A percentile compares a stretch with the other conserved stretches of the same genome.
These are phyloP conservation scores for Callinectes sapidus DNA, from an alignment of 2,888 invertebrate species.

Conservation along the genomic window DNA sequence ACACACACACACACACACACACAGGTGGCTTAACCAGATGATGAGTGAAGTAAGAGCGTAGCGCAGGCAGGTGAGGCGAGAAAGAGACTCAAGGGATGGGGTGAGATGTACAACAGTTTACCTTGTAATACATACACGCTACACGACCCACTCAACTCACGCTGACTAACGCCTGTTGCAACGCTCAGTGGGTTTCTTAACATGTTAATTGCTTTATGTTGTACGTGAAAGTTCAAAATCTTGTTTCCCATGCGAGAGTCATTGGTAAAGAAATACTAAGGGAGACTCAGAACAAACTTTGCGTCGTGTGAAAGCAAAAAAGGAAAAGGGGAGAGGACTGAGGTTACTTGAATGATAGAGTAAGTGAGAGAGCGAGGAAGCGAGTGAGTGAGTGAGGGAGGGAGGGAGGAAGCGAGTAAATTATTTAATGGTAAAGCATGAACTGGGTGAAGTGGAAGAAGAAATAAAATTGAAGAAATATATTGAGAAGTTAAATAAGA, in stretches of 20 bases:
- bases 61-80: neutral
- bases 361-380: neutral
- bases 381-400: neutral
- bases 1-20: conserved; percentile 36
- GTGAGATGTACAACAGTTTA: neutral
- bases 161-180: neutral
- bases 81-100: neutral
- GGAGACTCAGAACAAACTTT: neutral
- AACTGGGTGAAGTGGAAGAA: neutral
- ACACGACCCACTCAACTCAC: neutral
- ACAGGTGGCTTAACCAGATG: conserved; percentile 10
- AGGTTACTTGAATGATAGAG: neutral
- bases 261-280: neutral
- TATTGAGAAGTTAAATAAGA: too few relatives aligned
- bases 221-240: neutral
- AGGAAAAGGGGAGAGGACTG: neutral
- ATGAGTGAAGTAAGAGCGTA: neutral
- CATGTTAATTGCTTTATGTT: neutral
- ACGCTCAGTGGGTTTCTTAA: neutral
- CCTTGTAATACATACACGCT: neutral
- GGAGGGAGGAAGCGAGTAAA: too few relatives aligned
- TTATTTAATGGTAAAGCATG: too few relatives aligned
- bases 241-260: neutral
- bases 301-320: neutral
- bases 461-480: too few relatives aligned